phyloP scores from a whole-genome alignment of 2,797 vertebrate genomes.

The Lacerta bilineata region DNA sequence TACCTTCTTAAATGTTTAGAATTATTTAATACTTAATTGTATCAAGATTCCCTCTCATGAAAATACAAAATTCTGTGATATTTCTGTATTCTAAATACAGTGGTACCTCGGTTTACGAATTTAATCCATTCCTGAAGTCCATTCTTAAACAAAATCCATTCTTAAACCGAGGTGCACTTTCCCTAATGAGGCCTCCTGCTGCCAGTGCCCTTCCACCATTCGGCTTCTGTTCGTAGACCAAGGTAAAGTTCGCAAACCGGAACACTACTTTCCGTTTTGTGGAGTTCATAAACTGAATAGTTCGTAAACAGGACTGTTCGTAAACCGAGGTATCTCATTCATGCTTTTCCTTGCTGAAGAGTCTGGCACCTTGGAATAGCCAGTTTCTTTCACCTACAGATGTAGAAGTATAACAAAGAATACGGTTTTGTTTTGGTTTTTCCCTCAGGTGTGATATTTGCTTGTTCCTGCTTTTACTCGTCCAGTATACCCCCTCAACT shows the following conservation, averaged over 20 bases:
- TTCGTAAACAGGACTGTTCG: no score
- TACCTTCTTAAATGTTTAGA: conserved; percentile 23
- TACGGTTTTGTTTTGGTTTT: neutral
- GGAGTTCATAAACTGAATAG: no score
- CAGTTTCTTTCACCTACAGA: neutral
- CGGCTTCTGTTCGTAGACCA: no score
- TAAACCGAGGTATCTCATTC: conserved; percentile 1
- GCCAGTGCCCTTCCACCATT: no score
- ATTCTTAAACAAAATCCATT: no score
- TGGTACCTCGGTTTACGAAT: no score
- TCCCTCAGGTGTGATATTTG: neutral
- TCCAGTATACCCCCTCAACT: neutral
- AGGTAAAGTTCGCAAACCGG: no score
- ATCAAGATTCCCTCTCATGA: conserved; percentile 14
- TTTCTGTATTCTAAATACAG: conserved; percentile 4
- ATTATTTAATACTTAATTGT: conserved; percentile 46
- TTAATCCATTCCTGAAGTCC: no score
- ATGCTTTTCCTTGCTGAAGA: conserved; percentile 53
- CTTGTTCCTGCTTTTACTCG: neutral
- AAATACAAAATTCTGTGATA: conserved; percentile 32
- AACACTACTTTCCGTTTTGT: no score
- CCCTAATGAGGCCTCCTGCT: no score
- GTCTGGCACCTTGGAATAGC: neutral
- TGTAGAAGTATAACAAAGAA: neutral
- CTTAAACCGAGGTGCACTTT: no score